Evolutionary conservation across 2,113 vertebrate species (phyloP).

Genomic region (Vidua macroura): DNA sequence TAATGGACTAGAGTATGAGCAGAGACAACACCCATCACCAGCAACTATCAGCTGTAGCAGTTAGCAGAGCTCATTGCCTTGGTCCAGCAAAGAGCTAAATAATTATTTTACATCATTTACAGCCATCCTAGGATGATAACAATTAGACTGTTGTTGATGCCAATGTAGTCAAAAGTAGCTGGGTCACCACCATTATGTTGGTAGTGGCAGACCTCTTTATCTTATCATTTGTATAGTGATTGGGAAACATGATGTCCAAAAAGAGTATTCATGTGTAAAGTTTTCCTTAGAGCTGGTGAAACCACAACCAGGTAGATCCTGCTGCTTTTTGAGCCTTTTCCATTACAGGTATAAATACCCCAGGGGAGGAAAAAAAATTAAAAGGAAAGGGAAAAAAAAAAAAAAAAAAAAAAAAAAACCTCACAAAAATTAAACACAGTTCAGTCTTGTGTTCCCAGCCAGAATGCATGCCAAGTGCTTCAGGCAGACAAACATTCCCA

Average conservation of each 20-base stretch:
- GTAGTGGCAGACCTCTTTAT: background rate
- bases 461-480: background rate
- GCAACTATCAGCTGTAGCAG: background rate
- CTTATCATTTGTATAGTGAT: background rate
- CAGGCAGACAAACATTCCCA: background rate
- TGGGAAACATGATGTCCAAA: background rate
- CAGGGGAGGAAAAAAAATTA: background rate
- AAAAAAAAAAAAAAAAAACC: accelerated
- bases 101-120: background rate
- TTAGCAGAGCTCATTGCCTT: background rate
- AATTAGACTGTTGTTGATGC: background rate
- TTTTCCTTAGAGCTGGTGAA: background rate
- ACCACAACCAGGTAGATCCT: background rate
- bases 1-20: background rate
- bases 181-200: background rate
- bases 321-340: background rate
- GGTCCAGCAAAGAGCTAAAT: background rate
- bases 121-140: background rate
- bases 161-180: background rate
- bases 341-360: background rate
- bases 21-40: background rate
- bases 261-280: background rate
- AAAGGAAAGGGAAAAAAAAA: background rate
- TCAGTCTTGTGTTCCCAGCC: background rate
- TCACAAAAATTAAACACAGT: background rate